Evolutionary conservation across 2,113 vertebrate species (phyloP).

Genomic region (Pygathrix nemaeus): DNA sequence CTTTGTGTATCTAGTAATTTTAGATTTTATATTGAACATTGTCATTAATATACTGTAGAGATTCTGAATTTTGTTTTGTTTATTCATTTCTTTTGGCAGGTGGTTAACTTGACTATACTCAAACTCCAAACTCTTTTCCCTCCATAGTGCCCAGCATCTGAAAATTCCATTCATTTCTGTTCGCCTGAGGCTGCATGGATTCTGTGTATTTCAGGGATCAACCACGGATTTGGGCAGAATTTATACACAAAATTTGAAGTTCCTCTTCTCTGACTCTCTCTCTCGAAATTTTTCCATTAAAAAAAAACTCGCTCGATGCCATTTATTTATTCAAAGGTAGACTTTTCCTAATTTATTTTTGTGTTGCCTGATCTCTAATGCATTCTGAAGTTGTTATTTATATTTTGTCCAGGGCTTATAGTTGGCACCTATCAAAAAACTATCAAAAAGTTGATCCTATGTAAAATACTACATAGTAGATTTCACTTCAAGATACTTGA

Average conservation of each 20-base stretch:
- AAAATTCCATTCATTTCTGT: neutral
- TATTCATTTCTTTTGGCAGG: neutral
- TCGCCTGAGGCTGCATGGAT: neutral
- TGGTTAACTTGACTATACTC: too few relatives aligned
- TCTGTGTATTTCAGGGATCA: neutral
- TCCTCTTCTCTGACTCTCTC: neutral
- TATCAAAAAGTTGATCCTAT: neutral
- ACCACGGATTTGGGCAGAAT: neutral
- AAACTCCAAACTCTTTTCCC: too few relatives aligned
- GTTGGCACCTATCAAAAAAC: neutral
- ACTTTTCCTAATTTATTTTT: too few relatives aligned
- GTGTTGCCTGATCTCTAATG: too few relatives aligned
- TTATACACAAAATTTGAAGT: neutral
- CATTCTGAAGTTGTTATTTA: neutral
- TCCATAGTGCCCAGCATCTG: too few relatives aligned
- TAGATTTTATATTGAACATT: neutral
- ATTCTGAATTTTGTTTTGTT: neutral
- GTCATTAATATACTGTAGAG: neutral
- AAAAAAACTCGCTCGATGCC: neutral
- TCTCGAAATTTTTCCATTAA: neutral
- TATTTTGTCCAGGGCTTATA: neutral
- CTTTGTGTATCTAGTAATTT: neutral
- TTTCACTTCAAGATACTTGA: too few relatives aligned
- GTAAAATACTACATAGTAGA: neutral
- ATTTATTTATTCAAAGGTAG: neutral